Evolutionary conservation across 2,888 invertebrate genomes (phyloP).

Genomic region (Scelioninae gen. 2): DNA sequence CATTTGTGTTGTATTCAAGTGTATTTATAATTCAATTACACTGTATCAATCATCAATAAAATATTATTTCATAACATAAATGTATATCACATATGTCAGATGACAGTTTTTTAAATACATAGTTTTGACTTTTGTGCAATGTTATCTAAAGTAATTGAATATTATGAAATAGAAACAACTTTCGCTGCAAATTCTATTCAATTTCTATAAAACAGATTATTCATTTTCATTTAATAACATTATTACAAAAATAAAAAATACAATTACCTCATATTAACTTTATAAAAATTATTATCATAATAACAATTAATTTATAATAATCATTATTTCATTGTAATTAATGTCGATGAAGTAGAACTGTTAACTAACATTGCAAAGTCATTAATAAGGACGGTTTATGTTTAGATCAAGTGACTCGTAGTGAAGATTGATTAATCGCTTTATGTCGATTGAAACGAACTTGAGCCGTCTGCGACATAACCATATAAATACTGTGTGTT

Average conservation of each 20-base stretch:
- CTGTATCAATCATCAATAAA: constrained; percentile 30
- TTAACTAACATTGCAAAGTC: constrained; percentile 1
- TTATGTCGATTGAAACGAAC: constrained; percentile 42
- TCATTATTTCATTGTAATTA: constrained; percentile 8
- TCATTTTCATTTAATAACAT: too few relatives aligned
- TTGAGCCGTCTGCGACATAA: constrained; percentile 53
- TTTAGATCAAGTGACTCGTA: constrained; percentile 26
- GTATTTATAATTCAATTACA: constrained; percentile 27
- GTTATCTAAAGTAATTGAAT: neutral
- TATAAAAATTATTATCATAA: neutral
- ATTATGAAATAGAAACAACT: too few relatives aligned
- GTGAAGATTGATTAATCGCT: constrained; percentile 36
- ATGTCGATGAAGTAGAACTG: constrained; percentile 8
- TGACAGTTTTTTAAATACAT: neutral
- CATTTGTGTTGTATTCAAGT: constrained; percentile 33
- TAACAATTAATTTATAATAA: neutral
- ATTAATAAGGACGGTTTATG: constrained; percentile 29
- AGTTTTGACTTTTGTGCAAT: neutral
- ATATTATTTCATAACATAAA: constrained; percentile 18
- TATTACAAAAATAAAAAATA: neutral
- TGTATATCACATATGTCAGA: neutral
- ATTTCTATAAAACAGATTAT: too few relatives aligned
- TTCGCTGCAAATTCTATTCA: too few relatives aligned
- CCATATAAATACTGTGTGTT: constrained; percentile 54
- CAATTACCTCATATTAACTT: neutral